A percentile compares a stretch with the other conserved stretches of the same genome.
phyloP scores from a whole-genome alignment of 2,888 invertebrate species.

The Acanthosepion esculentum region DNA sequence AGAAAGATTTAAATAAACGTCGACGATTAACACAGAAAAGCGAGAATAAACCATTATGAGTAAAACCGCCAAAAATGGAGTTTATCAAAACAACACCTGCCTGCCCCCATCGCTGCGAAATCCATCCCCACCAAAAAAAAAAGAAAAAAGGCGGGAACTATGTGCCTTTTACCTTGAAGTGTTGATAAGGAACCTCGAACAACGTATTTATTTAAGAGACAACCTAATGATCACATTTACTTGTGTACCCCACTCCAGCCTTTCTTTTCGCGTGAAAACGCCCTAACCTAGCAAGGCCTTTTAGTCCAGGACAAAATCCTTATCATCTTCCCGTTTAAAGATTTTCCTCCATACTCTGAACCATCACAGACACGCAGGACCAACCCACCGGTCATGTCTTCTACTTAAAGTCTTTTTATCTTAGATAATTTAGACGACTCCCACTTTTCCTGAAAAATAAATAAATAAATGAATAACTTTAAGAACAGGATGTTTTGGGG shows the following conservation, averaged over 20 bases:
- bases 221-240: conserved; percentile 33
- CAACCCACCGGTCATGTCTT: background rate
- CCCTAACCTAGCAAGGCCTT: background rate
- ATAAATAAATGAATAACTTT: background rate
- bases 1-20: background rate
- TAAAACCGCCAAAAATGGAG: background rate
- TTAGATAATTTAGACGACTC: background rate
- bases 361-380: background rate
- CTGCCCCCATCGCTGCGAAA: background rate
- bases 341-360: background rate
- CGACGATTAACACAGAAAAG: background rate
- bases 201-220: conserved; percentile 14
- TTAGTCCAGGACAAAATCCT: background rate
- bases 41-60: background rate
- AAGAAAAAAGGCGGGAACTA: background rate
- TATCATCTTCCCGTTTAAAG: background rate
- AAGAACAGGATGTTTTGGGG: background rate
- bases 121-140: background rate
- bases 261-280: background rate
- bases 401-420: background rate
- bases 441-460: background rate
- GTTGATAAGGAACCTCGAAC: background rate
- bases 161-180: conserved; percentile 16
- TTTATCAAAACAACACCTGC: background rate
- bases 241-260: background rate